phyloP scores from a whole-genome alignment of 2,113 vertebrate genomes.

The Sebastes schlegelii region DNA sequence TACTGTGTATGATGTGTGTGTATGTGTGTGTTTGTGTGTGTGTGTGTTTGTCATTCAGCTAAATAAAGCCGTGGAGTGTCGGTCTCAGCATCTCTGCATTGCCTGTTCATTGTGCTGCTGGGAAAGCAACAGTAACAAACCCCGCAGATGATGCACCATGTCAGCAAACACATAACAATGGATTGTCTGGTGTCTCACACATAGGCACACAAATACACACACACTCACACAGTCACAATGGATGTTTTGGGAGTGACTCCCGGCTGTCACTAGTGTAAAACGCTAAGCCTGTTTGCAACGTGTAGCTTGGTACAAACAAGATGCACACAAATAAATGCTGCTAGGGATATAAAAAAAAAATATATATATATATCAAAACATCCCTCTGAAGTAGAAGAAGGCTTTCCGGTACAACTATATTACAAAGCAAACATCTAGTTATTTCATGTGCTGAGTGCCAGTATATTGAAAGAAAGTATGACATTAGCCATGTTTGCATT shows the following conservation, averaged over 20 bases:
- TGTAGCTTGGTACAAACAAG: constrained; percentile 35
- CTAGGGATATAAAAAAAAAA: constrained; percentile 2
- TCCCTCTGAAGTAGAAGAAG: background rate
- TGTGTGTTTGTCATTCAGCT: constrained; percentile 53
- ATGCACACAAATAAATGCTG: constrained; percentile 9
- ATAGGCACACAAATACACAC: constrained; percentile 16
- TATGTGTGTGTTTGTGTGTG: constrained; percentile 17
- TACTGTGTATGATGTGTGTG: constrained; percentile 3
- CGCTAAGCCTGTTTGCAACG: constrained; percentile 47
- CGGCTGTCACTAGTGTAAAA: constrained; percentile 50
- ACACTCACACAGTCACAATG: constrained; percentile 32
- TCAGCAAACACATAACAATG: constrained; percentile 86
- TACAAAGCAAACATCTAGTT: too few species aligned
- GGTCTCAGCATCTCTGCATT: constrained; percentile 79
- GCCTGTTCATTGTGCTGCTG: constrained; percentile 76
- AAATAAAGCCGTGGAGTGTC: constrained; percentile 78
- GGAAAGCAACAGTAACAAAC: constrained; percentile 68
- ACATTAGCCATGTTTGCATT: too few species aligned
- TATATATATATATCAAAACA: background rate
- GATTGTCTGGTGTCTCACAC: constrained; percentile 56
- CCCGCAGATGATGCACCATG: constrained; percentile 73
- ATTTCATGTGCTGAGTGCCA: too few species aligned
- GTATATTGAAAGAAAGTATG: too few species aligned
- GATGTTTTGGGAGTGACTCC: constrained; percentile 53
- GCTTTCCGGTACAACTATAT: background rate